These are phyloP conservation scores for Babylonia areolata DNA, from an alignment of 1,140 invertebrate species.

Conservation along the genomic window DNA sequence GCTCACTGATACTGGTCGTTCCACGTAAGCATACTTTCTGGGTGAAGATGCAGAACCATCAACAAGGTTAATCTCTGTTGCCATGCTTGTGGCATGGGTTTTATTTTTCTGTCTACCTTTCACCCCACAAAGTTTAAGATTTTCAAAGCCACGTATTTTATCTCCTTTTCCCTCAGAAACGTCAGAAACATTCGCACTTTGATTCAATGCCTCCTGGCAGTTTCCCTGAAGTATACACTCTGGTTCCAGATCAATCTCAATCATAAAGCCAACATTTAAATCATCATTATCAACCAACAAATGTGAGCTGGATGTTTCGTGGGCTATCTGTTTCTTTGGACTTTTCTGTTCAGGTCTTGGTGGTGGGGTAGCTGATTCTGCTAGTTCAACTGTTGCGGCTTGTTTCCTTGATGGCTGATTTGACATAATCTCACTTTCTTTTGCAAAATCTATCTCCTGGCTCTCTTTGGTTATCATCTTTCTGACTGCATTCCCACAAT, in stretches of 20 bases:
- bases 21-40: background rate
- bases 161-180: background rate
- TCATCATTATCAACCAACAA: background rate
- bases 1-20: background rate
- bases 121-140: background rate
- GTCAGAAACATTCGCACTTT: background rate
- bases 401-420: no score
- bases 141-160: background rate
- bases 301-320: background rate
- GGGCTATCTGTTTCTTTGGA: background rate
- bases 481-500: no score
- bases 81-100: background rate
- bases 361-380: no score
- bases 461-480: background rate
- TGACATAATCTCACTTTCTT: no score
- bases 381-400: no score
- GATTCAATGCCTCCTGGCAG: background rate
- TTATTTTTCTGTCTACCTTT: background rate
- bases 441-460: no score
- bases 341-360: no score
- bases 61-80: background rate
- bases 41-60: background rate
- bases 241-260: background rate
- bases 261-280: background rate
- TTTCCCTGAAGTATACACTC: background rate